Conservation (phyloP, 2,888 invertebrate species). For the Erebia aethiops region DNA sequence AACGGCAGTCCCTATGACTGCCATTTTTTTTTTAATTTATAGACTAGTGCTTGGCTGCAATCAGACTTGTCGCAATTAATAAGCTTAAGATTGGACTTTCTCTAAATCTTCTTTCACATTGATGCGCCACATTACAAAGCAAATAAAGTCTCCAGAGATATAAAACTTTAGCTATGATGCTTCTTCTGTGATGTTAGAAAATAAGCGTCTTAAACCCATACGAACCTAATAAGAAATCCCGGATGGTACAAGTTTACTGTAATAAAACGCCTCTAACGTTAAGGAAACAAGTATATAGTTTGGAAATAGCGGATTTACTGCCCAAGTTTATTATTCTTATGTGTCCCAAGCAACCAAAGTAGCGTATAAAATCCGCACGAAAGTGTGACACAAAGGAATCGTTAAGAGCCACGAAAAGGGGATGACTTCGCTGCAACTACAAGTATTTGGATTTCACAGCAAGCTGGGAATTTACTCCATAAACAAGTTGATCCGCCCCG, state of each 20-base stretch:
- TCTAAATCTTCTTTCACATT: not conserved
- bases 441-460: conserved; percentile 15
- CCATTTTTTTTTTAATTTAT: no score
- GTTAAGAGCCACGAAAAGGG: conserved; percentile 51
- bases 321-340: conserved; percentile 39
- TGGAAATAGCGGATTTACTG: conserved; percentile 36
- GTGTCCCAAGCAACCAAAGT: conserved; percentile 42
- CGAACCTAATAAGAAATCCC: not conserved
- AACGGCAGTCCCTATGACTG: no score
- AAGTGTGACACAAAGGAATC: conserved; percentile 63
- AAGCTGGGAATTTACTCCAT: not conserved
- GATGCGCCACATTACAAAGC: not conserved
- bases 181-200: not conserved
- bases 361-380: conserved; percentile 47
- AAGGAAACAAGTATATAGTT: conserved; percentile 26
- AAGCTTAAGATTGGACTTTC: no score
- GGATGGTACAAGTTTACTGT: conserved; percentile 6
- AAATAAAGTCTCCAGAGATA: not conserved
- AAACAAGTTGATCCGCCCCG: not conserved
- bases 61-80: no score
- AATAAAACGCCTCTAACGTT: conserved; percentile 20
- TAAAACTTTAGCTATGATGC: not conserved
- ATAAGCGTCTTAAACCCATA: not conserved
- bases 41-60: no score
- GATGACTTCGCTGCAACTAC: conserved; percentile 51